Evolutionary conservation across 2,113 vertebrate species (phyloP), one percentile per base, ranked within the genome.

Genomic region (Epinephelus lanceolatus): DNA sequence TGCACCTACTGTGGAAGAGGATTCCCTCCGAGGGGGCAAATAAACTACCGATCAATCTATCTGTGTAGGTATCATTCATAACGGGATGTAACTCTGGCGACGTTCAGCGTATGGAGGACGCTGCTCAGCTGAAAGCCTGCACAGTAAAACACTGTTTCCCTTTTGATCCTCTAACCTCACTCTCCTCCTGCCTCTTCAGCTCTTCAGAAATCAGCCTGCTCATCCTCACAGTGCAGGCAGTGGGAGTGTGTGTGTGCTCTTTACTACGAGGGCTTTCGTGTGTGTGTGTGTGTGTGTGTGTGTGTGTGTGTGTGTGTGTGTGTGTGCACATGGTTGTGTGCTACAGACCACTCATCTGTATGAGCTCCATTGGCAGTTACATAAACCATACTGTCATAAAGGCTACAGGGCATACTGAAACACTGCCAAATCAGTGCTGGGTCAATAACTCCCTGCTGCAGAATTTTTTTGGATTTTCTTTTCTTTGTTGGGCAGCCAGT

Each of bases 361-460:
- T 76, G 77, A 87, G 86, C 88, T 88, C 70, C 85, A 74, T 76
- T 86, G 88, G 87, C 86, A 83, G 88, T 93, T 93, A 93, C 91
- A 91, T 93, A 93, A 93, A 92, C 76, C 86, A 89, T 86, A 86
- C 83, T 86, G 90, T 90, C 92, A 91, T 89, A 73, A 84, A 72
- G 81, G 88, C 90, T 81, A 74, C 84, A 77, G 89, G 92, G 86
- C 76, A 53, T 73, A 51, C 59, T 89, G 88, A 92, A 92, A 86
- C 78, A 75, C 62, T 81, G 85, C 81, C 88, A 90, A 88, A 92
- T 88, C 88, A 86, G 88, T 88, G 85, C 88, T 82, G 86, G 91
- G 88, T 93, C 92, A 92, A 91, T 86, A 91, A 88, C 81, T 88
- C 86, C 59, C 63, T 45, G 37, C 85, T 85, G 85, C 72, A 82